A percentile compares a stretch with the other conserved stretches of the same genome.
Conservation (phyloP, 1,140 invertebrate species). For the silkworm (Bombyx mori) region ASM3026992v2 NC_085128.1:11972001-11972500, state of each 20-base stretch:
- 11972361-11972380: slow-evolving; percentile 51
- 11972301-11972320: slow-evolving; percentile 60
- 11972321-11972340: slow-evolving; percentile 46
- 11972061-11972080: slow-evolving; percentile 4
- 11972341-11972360: slow-evolving; percentile 49
- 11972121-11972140: slow-evolving; percentile 13
- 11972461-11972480: slow-evolving; percentile 26
- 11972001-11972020: too few species aligned
- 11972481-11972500: slow-evolving; percentile 11
- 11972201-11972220: slow-evolving; percentile 27
- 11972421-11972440: slow-evolving; percentile 50
- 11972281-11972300: slow-evolving; percentile 38
- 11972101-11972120: slow-evolving; percentile 5
- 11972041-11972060: slow-evolving; percentile 1
- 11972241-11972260: slow-evolving; percentile 45
- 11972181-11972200: slow-evolving; percentile 23
- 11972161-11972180: slow-evolving; percentile 26
- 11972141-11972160: slow-evolving; percentile 22
- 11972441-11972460: slow-evolving; percentile 38
- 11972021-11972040: too few species aligned
- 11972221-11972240: slow-evolving; percentile 37
- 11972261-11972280: slow-evolving; percentile 41
- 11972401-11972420: slow-evolving; percentile 61
- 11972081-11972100: slow-evolving; percentile 5
- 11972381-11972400: slow-evolving; percentile 69